phyloP scores from a whole-genome alignment of 2,797 vertebrate species.

The Varecia variegata region DNA sequence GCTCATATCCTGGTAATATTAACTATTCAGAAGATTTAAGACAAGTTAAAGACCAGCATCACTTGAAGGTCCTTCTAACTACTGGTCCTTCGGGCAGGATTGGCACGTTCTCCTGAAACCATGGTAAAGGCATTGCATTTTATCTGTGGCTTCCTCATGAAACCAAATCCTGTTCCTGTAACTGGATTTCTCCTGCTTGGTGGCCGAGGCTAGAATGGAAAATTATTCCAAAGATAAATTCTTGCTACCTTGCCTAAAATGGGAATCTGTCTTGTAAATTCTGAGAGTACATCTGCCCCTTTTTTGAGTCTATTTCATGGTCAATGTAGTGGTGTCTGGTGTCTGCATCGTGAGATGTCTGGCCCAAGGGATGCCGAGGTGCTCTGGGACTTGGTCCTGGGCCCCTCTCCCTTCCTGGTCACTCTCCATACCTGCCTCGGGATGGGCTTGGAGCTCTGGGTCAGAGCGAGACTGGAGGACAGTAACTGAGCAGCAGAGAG shows the following conservation, averaged over 20 bases:
- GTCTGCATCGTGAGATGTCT: neutral
- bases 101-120: neutral
- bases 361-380: neutral
- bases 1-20: neutral
- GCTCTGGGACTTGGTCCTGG: conserved; percentile 26
- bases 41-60: neutral
- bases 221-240: neutral
- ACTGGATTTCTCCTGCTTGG: conserved; percentile 71
- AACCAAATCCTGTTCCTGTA: neutral
- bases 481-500: neutral
- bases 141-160: conserved; percentile 73
- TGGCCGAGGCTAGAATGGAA: neutral
- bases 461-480: neutral
- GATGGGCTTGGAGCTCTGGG: neutral
- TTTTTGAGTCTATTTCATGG: neutral
- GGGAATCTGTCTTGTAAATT: neutral
- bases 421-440: neutral
- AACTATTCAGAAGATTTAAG: neutral
- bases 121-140: conserved; percentile 63
- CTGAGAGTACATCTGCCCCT: neutral
- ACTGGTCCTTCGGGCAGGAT: neutral
- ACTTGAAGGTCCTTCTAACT: neutral
- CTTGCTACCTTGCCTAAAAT: neutral
- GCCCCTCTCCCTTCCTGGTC: neutral
- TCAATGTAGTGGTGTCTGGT: neutral